Percentiles rank a stretch among this genome's conserved stretches.
phyloP scores from a whole-genome alignment of 1,140 invertebrate genomes.

The Marisa cornuarietis region DNA sequence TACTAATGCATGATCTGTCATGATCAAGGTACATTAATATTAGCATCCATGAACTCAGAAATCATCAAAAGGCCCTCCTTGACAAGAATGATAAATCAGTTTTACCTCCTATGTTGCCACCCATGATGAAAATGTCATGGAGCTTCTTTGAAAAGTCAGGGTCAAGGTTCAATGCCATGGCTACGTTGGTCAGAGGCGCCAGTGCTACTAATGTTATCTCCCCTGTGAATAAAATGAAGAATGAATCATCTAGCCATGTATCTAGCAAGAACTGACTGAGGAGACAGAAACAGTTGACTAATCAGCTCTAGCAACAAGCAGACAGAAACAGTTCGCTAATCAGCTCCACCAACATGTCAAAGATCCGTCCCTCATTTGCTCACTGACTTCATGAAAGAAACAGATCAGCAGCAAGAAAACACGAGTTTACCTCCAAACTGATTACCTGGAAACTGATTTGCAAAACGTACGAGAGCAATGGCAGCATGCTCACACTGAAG shows the following conservation, averaged over 20 bases:
- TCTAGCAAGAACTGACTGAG: too few species aligned
- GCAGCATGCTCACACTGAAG: conserved; percentile 49
- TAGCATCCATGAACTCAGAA: not conserved
- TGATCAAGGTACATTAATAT: not conserved
- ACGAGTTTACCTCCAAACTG: not conserved
- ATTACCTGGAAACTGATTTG: conserved; percentile 51
- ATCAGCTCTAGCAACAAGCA: not conserved
- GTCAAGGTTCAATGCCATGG: conserved; percentile 76
- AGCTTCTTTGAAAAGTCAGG: conserved; percentile 72
- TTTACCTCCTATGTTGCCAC: conserved; percentile 73
- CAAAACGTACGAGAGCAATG: conserved; percentile 42
- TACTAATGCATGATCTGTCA: too few species aligned
- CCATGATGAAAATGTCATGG: conserved; percentile 79
- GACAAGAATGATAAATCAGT: not conserved
- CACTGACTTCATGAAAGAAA: not conserved
- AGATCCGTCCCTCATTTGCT: not conserved
- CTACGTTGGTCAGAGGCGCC: conserved; percentile 82
- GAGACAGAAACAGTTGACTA: not conserved
- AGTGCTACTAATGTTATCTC: conserved; percentile 71
- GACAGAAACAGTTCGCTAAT: not conserved
- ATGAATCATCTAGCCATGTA: not conserved
- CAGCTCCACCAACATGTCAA: not conserved
- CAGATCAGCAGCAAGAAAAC: not conserved
- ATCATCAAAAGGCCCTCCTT: not conserved
- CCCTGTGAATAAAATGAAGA: conserved; percentile 36